A percentile compares a stretch with the other conserved stretches of the same genome.
phyloP scores from a whole-genome alignment of 1,140 invertebrate species.

The Lamellibrachia luymesi region DNA sequence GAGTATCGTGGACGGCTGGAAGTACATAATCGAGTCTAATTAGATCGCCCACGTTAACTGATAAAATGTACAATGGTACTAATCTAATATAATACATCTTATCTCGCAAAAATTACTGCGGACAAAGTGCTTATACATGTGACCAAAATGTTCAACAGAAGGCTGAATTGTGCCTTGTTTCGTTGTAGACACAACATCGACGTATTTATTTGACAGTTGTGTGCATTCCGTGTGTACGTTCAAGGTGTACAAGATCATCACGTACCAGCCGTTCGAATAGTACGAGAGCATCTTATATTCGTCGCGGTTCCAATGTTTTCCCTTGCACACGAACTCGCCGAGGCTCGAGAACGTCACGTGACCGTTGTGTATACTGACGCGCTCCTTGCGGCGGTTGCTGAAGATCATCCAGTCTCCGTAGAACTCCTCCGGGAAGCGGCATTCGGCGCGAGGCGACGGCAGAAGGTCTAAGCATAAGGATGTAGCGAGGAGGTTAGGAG shows the following conservation, averaged over 20 bases:
- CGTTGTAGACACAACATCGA: background rate
- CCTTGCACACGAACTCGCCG: conserved; percentile 21
- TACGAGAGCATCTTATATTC: conserved; percentile 22
- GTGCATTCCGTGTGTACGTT: background rate
- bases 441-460: conserved; percentile 12
- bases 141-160: background rate
- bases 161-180: background rate
- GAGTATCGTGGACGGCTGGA: conserved; percentile 23
- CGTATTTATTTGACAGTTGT: background rate
- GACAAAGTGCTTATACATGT: background rate
- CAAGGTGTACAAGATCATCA: background rate
- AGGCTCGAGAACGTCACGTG: conserved; percentile 13
- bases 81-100: background rate
- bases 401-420: conserved; percentile 27
- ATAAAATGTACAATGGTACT: background rate
- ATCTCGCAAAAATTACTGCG: background rate
- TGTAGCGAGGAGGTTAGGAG: background rate
- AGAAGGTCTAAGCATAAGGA: conserved; percentile 13
- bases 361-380: conserved; percentile 15
- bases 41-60: background rate
- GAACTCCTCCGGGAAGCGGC: conserved; percentile 20
- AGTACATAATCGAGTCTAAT: background rate
- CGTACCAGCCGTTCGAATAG: conserved; percentile 26
- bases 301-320: conserved; percentile 17
- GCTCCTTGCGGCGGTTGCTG: conserved; percentile 14